Percentiles rank a stretch among this genome's conserved stretches.
Evolutionary conservation across 2,113 vertebrate species (phyloP).

Genomic region (Morone saxatilis): DNA sequence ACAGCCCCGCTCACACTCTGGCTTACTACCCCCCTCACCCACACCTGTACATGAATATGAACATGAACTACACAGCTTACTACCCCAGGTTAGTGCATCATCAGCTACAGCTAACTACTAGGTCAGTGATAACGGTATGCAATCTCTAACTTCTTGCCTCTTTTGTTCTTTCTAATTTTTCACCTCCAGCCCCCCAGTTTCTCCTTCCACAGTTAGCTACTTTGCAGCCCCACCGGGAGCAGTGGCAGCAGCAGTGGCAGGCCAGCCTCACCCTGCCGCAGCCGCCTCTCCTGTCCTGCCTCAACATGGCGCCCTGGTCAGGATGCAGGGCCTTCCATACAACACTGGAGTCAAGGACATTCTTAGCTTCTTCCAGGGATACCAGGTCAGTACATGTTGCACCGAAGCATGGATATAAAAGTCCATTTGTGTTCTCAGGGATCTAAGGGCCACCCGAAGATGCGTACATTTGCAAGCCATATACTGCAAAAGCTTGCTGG

Average conservation of each 20-base stretch:
- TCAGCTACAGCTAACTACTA: not conserved
- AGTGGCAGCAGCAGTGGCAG: slow-evolving; percentile 87
- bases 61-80: slow-evolving; percentile 98
- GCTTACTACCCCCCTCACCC: slow-evolving; percentile 94
- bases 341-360: slow-evolving; percentile 96
- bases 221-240: slow-evolving; percentile 91
- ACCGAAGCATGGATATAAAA: not conserved
- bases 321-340: slow-evolving; percentile 98
- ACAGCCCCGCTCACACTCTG: slow-evolving; percentile 86
- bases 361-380: slow-evolving; percentile 97
- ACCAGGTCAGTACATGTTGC: slow-evolving; percentile 88
- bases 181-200: slow-evolving; percentile 91
- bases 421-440: not conserved
- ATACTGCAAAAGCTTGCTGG: not conserved
- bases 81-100: slow-evolving; percentile 91
- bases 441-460: not conserved
- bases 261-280: slow-evolving; percentile 77
- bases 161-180: not conserved
- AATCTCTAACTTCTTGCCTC: not conserved
- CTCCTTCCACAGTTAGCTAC: slow-evolving; percentile 93
- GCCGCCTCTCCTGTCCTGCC: slow-evolving; percentile 86
- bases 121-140: too few species aligned
- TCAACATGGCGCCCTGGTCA: slow-evolving; percentile 91
- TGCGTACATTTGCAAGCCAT: not conserved
- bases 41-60: slow-evolving; percentile 91